A percentile compares a stretch with the other conserved stretches of the same genome.
phyloP scores from a whole-genome alignment of 2,113 vertebrate species.

The Scalopus aquaticus region DNA sequence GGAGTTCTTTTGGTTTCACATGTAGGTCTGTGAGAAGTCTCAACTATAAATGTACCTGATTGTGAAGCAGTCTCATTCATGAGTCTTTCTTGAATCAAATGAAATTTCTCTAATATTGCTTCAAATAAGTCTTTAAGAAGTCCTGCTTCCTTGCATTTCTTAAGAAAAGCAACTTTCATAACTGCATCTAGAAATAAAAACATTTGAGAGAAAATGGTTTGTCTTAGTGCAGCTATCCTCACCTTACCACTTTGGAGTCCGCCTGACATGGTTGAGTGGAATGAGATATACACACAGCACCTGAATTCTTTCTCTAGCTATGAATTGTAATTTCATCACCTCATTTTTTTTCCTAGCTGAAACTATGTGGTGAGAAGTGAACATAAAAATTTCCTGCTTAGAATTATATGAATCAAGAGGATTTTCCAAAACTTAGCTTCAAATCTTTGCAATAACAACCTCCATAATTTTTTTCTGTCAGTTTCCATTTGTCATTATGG shows the following conservation, averaged over 20 bases:
- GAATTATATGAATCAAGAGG: neutral
- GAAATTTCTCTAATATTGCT: slow-evolving; percentile 83
- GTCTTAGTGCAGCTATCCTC: neutral
- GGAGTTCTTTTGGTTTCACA: neutral
- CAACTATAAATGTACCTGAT: slow-evolving; percentile 78
- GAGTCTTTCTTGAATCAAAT: slow-evolving; percentile 82
- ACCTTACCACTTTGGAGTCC: neutral
- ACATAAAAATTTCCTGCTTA: neutral
- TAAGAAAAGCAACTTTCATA: slow-evolving; percentile 79
- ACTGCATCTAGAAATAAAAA: slow-evolving; percentile 49
- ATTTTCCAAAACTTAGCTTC: slow-evolving; percentile 34
- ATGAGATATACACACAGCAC: neutral
- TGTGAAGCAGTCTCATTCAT: slow-evolving; percentile 84
- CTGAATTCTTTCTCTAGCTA: neutral
- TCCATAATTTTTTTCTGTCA: neutral
- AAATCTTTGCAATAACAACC: neutral
- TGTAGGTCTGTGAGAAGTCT: neutral
- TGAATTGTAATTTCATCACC: neutral
- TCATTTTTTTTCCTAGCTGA: slow-evolving; percentile 17
- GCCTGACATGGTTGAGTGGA: neutral
- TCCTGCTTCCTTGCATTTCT: slow-evolving; percentile 85
- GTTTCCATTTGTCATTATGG: neutral
- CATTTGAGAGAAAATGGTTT: slow-evolving; percentile 18
- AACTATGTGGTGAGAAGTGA: neutral
- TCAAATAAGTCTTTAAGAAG: slow-evolving; percentile 86